Base-by-base conservation (phyloP, 2,888 invertebrate genomes). In the Temnothorax unifasciatus region DNA sequence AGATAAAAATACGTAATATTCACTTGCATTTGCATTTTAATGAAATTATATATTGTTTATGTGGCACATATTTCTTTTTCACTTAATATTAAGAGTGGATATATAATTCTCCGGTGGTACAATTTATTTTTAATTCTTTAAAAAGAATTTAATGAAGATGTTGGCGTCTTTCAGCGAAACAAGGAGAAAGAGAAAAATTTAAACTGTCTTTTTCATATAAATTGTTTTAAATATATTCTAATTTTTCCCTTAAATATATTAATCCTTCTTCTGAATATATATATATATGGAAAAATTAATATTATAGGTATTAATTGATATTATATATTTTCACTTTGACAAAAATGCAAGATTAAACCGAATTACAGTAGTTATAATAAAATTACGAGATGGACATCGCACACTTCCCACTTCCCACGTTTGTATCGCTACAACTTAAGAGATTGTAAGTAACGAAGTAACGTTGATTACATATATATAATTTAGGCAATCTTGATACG, bases 391-490 rank as follows among this genome's bases (percentile, higher is more conserved):
- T 50, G 15, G 15, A 50, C 15, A 13, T 21, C 11, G 63, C 44
- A 21, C 5, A 11, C 11, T 52, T 38, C 8, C 13, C 41, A 61
- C 29, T 29, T 29, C 29, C 3, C 29, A 29, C 52, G 41, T n/a
- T 77, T n/a, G 29, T 77, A 15, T 54, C 69, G 69, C 44, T 8
- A 2, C 5, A 15, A 54, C 11, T 18, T 5, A 21, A 38, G 63
- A 34, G 50, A 9, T 15, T 63, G 34, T 34, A 34, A 47, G 29
- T 29, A 29, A 29, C 29, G 5, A 29, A 75, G 21, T 38, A 41
- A 29, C 18, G 41, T 29, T 77, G n/a, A 77, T 66, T 68, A n/a
- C n/a, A n/a, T n/a, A n/a, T n/a, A n/a, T n/a, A 77, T 57, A 57
- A 77, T 68, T 68, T 50, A 68, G 52, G 29, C 25, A 77, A 77